A percentile compares a stretch with the other conserved stretches of the same genome.
Conservation (phyloP, 2,888 invertebrate genomes). For the Neoaliturus tenellus region DNA sequence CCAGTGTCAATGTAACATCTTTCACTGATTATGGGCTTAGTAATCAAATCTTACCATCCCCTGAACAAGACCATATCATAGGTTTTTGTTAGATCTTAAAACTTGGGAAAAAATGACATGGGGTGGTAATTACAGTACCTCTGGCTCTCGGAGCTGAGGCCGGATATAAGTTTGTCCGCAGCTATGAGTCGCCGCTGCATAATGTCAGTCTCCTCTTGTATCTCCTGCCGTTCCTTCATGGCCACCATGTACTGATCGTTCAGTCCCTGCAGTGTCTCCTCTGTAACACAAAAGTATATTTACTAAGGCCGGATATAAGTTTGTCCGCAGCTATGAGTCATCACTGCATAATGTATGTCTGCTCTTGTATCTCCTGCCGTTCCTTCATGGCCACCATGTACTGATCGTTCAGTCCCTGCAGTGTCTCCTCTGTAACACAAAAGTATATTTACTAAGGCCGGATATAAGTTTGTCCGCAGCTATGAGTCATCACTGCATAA, state of each 20-base stretch:
- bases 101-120: too few relatives aligned
- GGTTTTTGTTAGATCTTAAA: too few relatives aligned
- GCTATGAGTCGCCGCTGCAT: slow-evolving; percentile 88
- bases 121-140: too few relatives aligned
- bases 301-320: slow-evolving; percentile 89
- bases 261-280: slow-evolving; percentile 78
- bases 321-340: slow-evolving; percentile 90
- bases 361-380: slow-evolving; percentile 81
- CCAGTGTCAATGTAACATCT: too few relatives aligned
- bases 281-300: too few relatives aligned
- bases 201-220: slow-evolving; percentile 89
- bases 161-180: slow-evolving; percentile 92
- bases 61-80: too few relatives aligned
- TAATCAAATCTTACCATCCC: too few relatives aligned
- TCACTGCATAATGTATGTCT: slow-evolving; percentile 88
- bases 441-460: too few relatives aligned
- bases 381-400: slow-evolving; percentile 86
- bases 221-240: slow-evolving; percentile 79
- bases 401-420: slow-evolving; percentile 82
- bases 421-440: slow-evolving; percentile 73
- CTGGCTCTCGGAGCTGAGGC: slow-evolving; percentile 88
- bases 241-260: slow-evolving; percentile 87
- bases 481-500: slow-evolving; percentile 85
- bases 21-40: too few relatives aligned
- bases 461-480: slow-evolving; percentile 93